Conservation (phyloP, 2,113 vertebrate species). For the Sinocyclocheilus maitianheensis region DNA sequence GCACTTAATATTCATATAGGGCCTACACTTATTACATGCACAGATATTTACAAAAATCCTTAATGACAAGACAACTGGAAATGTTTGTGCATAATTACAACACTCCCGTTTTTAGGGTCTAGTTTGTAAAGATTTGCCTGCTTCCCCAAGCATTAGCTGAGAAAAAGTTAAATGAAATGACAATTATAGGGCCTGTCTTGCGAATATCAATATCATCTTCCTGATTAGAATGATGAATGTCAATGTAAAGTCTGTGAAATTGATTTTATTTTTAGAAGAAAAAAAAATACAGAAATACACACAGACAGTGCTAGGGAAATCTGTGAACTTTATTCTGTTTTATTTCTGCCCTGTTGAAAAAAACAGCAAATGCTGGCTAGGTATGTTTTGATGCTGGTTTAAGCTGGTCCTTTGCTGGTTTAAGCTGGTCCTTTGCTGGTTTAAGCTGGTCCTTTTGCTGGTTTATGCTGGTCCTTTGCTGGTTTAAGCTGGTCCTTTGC, state of each 20-base stretch:
- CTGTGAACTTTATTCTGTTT: too few species aligned
- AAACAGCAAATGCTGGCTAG: too few species aligned
- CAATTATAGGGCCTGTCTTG: neutral
- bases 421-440: too few species aligned
- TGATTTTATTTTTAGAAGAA: neutral
- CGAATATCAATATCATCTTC: neutral
- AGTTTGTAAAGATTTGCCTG: neutral
- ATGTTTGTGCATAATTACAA: too few species aligned
- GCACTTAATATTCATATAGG: neutral
- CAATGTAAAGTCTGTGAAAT: neutral
- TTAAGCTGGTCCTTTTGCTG: too few species aligned
- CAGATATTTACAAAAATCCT: too few species aligned
- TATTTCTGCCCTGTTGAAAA: too few species aligned
- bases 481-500: too few species aligned
- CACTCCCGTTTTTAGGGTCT: neutral
- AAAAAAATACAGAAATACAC: neutral
- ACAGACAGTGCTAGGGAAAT: neutral
- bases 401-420: too few species aligned
- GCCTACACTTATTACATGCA: too few species aligned
- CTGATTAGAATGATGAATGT: constrained; percentile 6
- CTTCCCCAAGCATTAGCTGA: neutral
- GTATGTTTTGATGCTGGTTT: too few species aligned
- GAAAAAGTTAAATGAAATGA: constrained; percentile 83
- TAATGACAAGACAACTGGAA: neutral
- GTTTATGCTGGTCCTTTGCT: too few species aligned